Base-by-base conservation (phyloP, 2,113 vertebrate genomes). In the Vicugna pacos region DNA sequence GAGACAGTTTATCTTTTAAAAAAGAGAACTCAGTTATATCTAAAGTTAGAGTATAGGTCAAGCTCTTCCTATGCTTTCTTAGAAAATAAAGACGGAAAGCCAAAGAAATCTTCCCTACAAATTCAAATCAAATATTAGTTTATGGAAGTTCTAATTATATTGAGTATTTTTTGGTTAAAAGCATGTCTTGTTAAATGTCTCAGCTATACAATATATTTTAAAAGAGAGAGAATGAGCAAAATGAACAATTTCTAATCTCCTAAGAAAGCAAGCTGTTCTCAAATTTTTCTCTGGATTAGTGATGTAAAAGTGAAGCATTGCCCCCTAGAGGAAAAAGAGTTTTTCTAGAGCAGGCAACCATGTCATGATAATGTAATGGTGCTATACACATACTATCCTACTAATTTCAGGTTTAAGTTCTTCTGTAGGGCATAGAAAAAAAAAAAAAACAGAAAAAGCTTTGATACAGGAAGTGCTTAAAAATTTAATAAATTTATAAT, bases 321-420 rank as follows among this genome's bases (percentile, higher is more conserved):
- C 98, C 98, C 97, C 96, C 98, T 98, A 98, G 97, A 96, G 98
- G 98, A 95, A 76, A 3, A 67, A 77, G 32, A 1, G n/a, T 35
- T 84, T 72, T 72, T 67, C n/a, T 30, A 91, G 54, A 72, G 48
- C 32, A n/a, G 15, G 48, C 19, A 80, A n/a, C 46, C 65, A 17
- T 35, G 86, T 80, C 11, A 52, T 3, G 1, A 30, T 16, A 70
- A 73, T 35, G 60, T 16, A 46, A 19, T 10, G 14, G 17, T 75
- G 26, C 42, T 70, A 6, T n/a, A 32, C 17, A 52, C 32, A 70
- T 32, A 46, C n/a, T 42, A 22, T 67, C 26, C 69, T 50, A 28
- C n/a, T 60, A 38, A 86, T 89, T 93, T 90, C 54, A 76, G 56
- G 15, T 46, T 73, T 83, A 60, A 35, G 6, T 48, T 87, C 17